These are phyloP conservation scores for Epsilonema sp. DNA, from an alignment of 2,888 invertebrate genomes.

Conservation along the genomic window DNA sequence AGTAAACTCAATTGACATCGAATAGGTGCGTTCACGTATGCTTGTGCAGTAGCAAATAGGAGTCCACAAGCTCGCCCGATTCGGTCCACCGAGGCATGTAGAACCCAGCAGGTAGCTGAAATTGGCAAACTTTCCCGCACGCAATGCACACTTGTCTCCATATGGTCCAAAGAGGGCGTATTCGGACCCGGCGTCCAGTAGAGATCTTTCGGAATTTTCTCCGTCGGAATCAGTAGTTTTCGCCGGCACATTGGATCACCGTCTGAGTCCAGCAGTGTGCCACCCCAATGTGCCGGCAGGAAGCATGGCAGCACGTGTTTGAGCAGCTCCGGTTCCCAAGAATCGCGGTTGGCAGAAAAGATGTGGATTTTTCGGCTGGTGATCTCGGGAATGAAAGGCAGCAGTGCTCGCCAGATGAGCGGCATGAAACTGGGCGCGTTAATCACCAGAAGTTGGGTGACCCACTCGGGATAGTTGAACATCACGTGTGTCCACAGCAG, in stretches of 20 bases:
- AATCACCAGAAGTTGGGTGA: constrained; percentile 19
- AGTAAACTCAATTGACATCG: neutral
- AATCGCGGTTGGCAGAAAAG: neutral
- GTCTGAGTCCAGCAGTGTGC: neutral
- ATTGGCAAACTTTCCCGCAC: too few relatives aligned
- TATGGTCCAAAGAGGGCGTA: neutral
- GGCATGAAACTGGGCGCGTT: constrained; percentile 24
- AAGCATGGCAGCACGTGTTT: constrained; percentile 9
- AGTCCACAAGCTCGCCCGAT: too few relatives aligned
- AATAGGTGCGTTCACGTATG: neutral
- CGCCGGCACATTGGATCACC: neutral
- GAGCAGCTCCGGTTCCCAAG: neutral
- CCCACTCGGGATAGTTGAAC: constrained; percentile 23
- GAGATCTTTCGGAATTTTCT: neutral
- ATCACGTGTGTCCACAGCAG: constrained; percentile 26
- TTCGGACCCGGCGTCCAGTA: neutral
- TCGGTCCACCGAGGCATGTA: too few relatives aligned
- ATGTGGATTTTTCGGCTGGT: neutral
- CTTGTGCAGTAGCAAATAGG: too few relatives aligned
- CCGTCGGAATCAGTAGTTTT: neutral
- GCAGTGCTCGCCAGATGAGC: constrained; percentile 19
- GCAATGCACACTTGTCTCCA: too few relatives aligned
- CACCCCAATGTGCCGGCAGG: constrained; percentile 13
- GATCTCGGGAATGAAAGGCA: constrained; percentile 20
- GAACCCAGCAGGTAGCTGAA: too few relatives aligned